Base-by-base conservation (phyloP, 1,140 invertebrate species). In the Galleria mellonella region DNA sequence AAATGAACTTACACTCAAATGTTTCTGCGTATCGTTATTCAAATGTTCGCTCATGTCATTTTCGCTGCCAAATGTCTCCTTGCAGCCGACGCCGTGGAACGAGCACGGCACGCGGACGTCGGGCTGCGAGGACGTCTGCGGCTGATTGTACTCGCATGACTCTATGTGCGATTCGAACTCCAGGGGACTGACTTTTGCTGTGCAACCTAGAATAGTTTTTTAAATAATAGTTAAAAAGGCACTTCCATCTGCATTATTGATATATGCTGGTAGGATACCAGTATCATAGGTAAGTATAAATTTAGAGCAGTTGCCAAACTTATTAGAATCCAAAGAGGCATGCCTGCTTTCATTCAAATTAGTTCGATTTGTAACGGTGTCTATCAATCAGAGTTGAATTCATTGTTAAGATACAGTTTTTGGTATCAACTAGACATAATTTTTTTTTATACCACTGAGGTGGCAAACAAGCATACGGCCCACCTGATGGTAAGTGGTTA, bases 151-250 rank as follows among this genome's bases (percentile, higher is more conserved):
- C 42, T 87, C 71, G 55, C 90, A 92, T 0, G 72, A 54, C 30
- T 88, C 81, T 46, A 92, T 78, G 70, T 94, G 93, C 1, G 81
- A 61, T 54, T 93, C 91, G 45, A 94, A 76, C 66, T 94, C 92
- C 38, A 93, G 76, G 6, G 91, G 91, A 1, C 91, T 90, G 32
- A 93, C 84, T 55, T 90, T 86, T 12, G 89, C 77, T 10, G 87
- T 72, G 72, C 94, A 95, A 33, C 94, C 78, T 85, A 51, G 4
- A 72, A 66, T 12, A 12, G 17, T 14, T 38, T 44, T 8, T 27
- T 27, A 17, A 9, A 17, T 29, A 39, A 47, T 41, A 14, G 12
- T 35, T 28, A 9, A 32, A 9, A 11, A 28, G 30, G 15, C 27
- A 9, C 9, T 13, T 38, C 9, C 4, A 35, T 29, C 28, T 29